Conservation (phyloP, 2,888 invertebrate species). For the Patella ulyssiponensis region DNA sequence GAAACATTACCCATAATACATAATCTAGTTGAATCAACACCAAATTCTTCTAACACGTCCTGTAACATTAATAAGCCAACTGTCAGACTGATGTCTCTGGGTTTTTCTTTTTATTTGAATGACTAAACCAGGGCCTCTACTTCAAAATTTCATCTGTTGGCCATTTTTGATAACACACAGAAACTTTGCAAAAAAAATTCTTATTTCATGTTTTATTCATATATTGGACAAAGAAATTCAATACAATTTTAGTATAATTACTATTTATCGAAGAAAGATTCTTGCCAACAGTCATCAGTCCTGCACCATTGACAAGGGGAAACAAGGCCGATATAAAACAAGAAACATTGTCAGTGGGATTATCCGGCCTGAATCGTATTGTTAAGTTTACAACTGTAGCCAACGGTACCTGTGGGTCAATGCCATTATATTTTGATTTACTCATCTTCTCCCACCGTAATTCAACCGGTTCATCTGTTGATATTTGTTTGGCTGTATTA, state of each 20-base stretch:
- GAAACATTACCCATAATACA: slow-evolving; percentile 91
- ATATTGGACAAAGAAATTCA: too few species aligned
- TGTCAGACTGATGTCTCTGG: too few species aligned
- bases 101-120: too few species aligned
- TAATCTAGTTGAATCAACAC: slow-evolving; percentile 91
- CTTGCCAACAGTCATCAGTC: neutral
- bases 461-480: slow-evolving; percentile 80
- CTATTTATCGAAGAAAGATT: too few species aligned
- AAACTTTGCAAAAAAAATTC: too few species aligned
- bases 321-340: neutral
- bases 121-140: too few species aligned
- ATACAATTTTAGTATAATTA: too few species aligned
- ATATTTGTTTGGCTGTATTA: slow-evolving; percentile 76
- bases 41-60: slow-evolving; percentile 84
- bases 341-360: neutral
- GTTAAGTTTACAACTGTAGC: neutral
- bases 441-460: slow-evolving; percentile 98
- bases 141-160: too few species aligned
- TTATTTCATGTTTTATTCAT: too few species aligned
- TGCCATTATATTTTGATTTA: slow-evolving; percentile 97
- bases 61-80: slow-evolving; percentile 53
- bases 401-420: slow-evolving; percentile 81
- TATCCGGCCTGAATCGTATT: neutral
- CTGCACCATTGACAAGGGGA: too few species aligned
- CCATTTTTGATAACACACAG: too few species aligned